phyloP scores from a whole-genome alignment of 2,797 vertebrate species.

The Arnoldichthys spilopterus region DNA sequence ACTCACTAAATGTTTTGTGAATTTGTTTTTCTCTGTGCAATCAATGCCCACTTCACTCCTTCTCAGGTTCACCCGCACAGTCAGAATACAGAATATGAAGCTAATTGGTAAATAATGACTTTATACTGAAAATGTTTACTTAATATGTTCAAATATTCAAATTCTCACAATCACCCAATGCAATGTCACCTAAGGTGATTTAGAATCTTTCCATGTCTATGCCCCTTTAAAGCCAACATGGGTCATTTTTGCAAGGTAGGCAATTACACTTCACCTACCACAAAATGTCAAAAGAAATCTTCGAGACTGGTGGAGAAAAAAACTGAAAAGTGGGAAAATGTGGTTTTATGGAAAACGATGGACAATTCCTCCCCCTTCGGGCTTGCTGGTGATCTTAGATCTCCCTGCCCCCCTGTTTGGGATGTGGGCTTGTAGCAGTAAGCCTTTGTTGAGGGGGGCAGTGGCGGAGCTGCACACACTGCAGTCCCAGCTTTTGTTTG shows the following conservation, averaged over 20 bases:
- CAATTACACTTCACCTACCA: no score
- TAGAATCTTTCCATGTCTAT: background rate
- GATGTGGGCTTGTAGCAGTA: background rate
- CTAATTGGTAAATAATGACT: background rate
- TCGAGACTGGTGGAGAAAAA: no score
- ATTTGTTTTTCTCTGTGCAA: no score
- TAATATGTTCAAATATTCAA: background rate
- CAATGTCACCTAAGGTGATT: background rate
- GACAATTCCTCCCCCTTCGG: background rate
- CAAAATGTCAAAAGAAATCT: no score
- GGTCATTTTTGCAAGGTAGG: no score
- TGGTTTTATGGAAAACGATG: background rate
- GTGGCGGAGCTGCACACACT: background rate
- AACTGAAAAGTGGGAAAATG: no score
- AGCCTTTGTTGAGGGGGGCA: conserved; percentile 32
- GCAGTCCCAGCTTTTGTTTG: conserved; percentile 32
- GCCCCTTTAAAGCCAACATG: background rate
- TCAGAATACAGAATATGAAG: background rate
- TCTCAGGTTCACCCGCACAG: background rate
- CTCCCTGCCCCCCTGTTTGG: background rate
- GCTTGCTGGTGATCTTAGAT: background rate
- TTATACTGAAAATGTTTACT: background rate
- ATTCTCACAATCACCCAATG: background rate
- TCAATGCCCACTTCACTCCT: no score
- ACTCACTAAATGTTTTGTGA: no score